Conservation (phyloP, 2,797 vertebrate genomes). For the Tragopan temminckii region DNA sequence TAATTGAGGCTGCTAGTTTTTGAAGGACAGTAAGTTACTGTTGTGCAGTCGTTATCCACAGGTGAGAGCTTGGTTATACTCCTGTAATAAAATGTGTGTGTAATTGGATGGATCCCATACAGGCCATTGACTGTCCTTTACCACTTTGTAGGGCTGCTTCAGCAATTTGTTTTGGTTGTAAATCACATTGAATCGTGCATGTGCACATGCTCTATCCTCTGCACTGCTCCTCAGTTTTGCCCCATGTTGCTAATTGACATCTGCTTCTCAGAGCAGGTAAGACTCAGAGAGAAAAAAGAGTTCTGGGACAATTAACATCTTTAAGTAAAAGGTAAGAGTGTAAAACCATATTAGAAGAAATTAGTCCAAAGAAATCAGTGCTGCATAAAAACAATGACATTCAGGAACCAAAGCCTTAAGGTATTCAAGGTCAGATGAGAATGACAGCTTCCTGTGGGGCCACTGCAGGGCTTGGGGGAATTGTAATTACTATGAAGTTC, state of each 20-base stretch:
- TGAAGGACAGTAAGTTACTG: background rate
- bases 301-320: background rate
- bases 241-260: background rate
- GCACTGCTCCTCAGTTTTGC: background rate
- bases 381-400: background rate
- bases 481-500: background rate
- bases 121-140: background rate
- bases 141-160: background rate
- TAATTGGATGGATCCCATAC: rapidly evolving
- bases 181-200: background rate
- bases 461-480: background rate
- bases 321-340: background rate
- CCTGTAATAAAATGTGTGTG: background rate
- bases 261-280: background rate
- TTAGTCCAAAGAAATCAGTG: background rate
- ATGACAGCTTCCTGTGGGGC: background rate
- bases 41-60: background rate
- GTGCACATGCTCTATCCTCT: background rate
- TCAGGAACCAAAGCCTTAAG: background rate
- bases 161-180: background rate
- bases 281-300: background rate
- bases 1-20: background rate
- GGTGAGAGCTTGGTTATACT: background rate
- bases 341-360: background rate
- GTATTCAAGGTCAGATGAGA: background rate